phyloP scores from a whole-genome alignment of 2,113 vertebrate genomes.

The Esox niger region DNA sequence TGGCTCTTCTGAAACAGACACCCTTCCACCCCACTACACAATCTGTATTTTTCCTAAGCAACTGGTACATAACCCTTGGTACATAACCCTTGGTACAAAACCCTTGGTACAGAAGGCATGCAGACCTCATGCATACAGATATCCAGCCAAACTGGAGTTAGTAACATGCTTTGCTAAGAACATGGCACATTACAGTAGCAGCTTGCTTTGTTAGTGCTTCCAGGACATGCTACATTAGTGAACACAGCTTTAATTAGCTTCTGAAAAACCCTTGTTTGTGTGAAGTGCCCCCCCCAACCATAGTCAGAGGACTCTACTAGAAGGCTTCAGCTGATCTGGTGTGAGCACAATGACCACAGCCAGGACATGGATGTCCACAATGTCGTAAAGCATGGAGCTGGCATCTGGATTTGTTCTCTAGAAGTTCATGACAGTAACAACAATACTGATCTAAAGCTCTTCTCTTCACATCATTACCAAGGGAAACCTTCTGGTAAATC shows the following conservation, averaged over 20 bases:
- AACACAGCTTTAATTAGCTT: not conserved
- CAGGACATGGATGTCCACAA: not conserved
- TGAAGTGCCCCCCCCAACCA: conserved; percentile 29
- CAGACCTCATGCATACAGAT: conserved; percentile 40
- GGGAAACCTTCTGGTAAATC: conserved; percentile 9
- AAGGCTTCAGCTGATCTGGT: conserved; percentile 22
- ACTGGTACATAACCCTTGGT: not conserved
- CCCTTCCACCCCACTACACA: not conserved
- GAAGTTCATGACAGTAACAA: not conserved
- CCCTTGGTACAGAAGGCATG: not conserved
- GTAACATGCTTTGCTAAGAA: no score
- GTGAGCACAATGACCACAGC: not conserved
- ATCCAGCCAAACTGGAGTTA: conserved; percentile 35
- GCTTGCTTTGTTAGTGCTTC: conserved; percentile 36
- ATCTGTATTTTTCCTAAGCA: not conserved
- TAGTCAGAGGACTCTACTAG: conserved; percentile 45
- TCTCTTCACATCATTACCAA: not conserved
- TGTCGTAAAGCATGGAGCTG: no score
- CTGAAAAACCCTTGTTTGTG: not conserved
- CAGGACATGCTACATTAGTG: not conserved
- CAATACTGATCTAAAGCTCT: not conserved
- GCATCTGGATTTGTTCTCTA: not conserved
- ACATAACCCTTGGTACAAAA: no score
- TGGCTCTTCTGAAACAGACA: conserved; percentile 20
- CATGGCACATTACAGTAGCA: no score